Base-by-base conservation (phyloP, 2,797 vertebrate genomes). In the Catamblyrhynchus diadema region DNA sequence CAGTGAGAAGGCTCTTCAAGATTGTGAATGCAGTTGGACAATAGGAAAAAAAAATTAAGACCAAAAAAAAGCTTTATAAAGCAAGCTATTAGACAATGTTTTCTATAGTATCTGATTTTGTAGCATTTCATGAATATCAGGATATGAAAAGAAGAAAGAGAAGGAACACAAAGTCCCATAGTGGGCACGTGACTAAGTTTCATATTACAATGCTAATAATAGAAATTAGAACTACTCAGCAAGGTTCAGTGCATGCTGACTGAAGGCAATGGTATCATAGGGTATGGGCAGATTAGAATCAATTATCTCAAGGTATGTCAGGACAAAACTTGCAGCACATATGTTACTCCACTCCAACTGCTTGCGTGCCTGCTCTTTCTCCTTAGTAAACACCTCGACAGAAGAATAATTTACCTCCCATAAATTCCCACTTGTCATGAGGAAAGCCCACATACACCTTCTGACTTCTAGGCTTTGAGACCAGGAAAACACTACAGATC, bases 131-230 rank as follows among this genome's bases (percentile, higher is more conserved):
- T 24, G 8, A 88, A 86, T 70, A 67, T 24, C 84, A 33, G 27
- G 56, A 70, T 59, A 92, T 11, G 47, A 79, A 88, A 86, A 74
- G 73, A 93, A 89, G 39, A 81, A 79, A 88, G 24, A 90, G 65
- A 78, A 83, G 18, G 48, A 86, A 87, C 67, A 92, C 56, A 47
- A 80, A 80, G 78, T 64, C 67, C 53, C 33, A 42, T 5, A 67
- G 10, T 14, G 30, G 30, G 19, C 79, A 82, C 0, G 0, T 66
- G 60, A 95, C 60, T 59, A 37, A 72, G 90, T 78, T 91, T 96
- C 85, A 61, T 82, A 84, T 92, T 94, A 92, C 94, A 95, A 41
- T 12, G 56, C 60, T 95, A 96, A 93, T 84, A 92, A 94, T 33
- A 93, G 88, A 87, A 90, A 79, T 64, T 75, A 86, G 61, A 94